phyloP scores from a whole-genome alignment of 2,888 invertebrate genomes.

The Nymphalis polychloros region DNA sequence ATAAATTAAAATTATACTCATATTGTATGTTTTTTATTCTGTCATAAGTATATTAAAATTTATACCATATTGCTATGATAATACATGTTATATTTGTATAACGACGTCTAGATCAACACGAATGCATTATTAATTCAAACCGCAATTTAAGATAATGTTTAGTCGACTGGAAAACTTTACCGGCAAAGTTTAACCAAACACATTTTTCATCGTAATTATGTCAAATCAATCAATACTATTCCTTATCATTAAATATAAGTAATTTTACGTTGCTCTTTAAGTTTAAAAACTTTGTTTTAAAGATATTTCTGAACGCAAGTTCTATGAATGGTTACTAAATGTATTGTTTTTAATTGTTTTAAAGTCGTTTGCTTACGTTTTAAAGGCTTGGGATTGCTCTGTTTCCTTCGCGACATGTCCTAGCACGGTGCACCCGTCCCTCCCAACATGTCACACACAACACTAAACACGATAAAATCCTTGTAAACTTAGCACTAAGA shows the following conservation, averaged over 20 bases:
- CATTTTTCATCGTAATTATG: too few relatives aligned
- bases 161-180: not conserved
- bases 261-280: not conserved
- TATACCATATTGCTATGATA: not conserved
- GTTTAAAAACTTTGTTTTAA: not conserved
- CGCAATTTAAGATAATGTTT: not conserved
- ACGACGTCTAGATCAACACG: not conserved
- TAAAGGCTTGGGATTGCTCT: constrained; percentile 96
- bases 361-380: constrained; percentile 88
- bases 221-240: too few relatives aligned
- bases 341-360: not conserved
- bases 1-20: too few relatives aligned
- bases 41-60: not conserved
- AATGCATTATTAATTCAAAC: not conserved
- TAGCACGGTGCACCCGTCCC: constrained; percentile 58
- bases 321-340: too few relatives aligned
- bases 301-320: not conserved
- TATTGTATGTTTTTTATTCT: too few relatives aligned
- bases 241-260: too few relatives aligned
- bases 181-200: not conserved
- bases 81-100: not conserved
- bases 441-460: constrained; percentile 69
- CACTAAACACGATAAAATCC: constrained; percentile 47
- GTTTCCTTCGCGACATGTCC: constrained; percentile 96
- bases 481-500: constrained; percentile 43